Base-by-base conservation (phyloP, 1,140 invertebrate genomes). In the Agrilus planipennis region DNA sequence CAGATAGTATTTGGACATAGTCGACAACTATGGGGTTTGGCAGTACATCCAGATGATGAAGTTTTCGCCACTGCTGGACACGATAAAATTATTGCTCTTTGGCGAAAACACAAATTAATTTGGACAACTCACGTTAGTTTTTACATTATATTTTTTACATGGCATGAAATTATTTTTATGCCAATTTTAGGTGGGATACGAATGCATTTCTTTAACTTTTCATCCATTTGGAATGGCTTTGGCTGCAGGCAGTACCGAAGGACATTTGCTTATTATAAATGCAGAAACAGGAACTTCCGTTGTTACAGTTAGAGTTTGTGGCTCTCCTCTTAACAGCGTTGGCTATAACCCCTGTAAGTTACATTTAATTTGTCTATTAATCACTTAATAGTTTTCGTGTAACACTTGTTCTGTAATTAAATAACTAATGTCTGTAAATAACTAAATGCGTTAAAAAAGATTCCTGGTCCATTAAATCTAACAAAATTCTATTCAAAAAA, bases 51-150 rank as follows among this genome's bases (percentile, higher is more conserved):
- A 0, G 81, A 86, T 52, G 87, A 92, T 52, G 86, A 90, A 59
- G 73, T 90, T 46, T 93, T 94, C 59, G 83, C 90, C 5, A 94
- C 90, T 10, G 89, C 88, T 20, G 89, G 88, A 0, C 82, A 90
- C 47, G 92, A 97, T 63, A 89, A 88, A 58, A 81, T 84, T 49
- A 84, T 93, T 27, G 86, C 85, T 11, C 70, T 90, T 6, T 94
- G 89, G 89, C 77, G 84, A 30, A 77, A 81, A 38, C 85, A 88
- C 56, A 85, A 84, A 63, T 65, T 91, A 1, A 66, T 89, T 15
- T 93, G 89, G 84, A 84, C 77, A 34, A 81, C 81, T n/a, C 82
- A 89, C 69, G 86, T 89, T 54, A 48, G 37, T 34, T 6, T 29
- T 29, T 29, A 29, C 4, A 29, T n/a, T 29, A n/a, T n/a, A 29